These are phyloP conservation scores for Microcebus lehilahytsara DNA, from an alignment of 2,113 vertebrate genomes.

Conservation along the genomic window DNA sequence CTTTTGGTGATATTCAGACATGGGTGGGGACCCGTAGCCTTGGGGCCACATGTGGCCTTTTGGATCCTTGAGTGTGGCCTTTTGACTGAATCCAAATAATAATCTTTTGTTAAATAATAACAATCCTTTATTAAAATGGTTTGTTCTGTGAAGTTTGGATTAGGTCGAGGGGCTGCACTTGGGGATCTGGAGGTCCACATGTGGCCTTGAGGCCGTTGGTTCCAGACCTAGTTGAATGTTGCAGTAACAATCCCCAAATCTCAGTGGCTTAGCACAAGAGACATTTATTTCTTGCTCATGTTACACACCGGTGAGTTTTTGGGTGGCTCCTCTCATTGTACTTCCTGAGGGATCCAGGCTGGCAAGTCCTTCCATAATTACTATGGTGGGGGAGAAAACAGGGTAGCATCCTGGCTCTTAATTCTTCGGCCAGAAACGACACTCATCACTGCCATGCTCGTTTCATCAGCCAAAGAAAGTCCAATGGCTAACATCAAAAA, in stretches of 20 bases:
- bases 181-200: no score
- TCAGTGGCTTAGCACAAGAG: not conserved
- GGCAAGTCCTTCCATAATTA: not conserved
- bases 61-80: no score
- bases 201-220: no score
- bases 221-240: not conserved
- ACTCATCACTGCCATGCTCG: not conserved
- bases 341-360: not conserved
- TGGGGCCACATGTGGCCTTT: no score
- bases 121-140: no score
- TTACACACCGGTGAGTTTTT: not conserved
- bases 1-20: not conserved
- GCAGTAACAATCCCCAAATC: not conserved
- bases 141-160: no score
- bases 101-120: no score
- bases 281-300: not conserved
- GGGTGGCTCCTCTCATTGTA: not conserved
- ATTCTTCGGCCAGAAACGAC: not conserved
- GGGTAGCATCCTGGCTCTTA: not conserved
- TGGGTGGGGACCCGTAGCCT: no score
- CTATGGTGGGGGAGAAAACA: not conserved
- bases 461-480: not conserved
- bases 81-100: no score
- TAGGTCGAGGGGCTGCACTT: no score
- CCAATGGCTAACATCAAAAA: not conserved